Percentiles rank a stretch among this genome's conserved stretches.
Conservation (phyloP, 2,888 invertebrate genomes). For the Tortricodes alternella region DNA sequence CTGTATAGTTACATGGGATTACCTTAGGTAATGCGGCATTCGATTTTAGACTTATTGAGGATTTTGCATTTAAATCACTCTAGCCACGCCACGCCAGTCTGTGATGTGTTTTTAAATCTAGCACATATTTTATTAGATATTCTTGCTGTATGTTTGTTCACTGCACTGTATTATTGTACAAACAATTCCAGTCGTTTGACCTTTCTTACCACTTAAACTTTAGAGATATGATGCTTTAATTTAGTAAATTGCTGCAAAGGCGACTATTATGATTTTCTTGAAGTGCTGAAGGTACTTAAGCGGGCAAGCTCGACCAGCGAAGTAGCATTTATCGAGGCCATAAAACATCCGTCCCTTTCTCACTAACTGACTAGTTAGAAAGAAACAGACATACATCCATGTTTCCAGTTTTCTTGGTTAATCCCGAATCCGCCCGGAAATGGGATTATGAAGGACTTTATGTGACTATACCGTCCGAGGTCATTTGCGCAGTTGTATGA, state of each 20-base stretch:
- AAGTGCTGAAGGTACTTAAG: neutral
- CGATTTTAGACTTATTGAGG: neutral
- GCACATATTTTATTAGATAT: neutral
- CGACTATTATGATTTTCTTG: constrained; percentile 4
- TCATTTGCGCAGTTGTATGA: constrained; percentile 10
- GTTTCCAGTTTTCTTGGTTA: constrained; percentile 12
- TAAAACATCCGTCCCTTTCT: neutral
- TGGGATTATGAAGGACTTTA: constrained; percentile 24
- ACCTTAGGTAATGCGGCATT: too few species aligned
- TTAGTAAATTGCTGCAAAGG: neutral
- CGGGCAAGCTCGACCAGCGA: neutral
- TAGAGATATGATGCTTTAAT: neutral
- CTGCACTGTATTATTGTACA: neutral
- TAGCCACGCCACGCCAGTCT: too few species aligned
- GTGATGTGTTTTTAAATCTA: too few species aligned
- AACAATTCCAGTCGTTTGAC: neutral
- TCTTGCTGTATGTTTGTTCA: neutral
- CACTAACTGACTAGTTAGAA: neutral
- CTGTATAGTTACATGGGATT: too few species aligned
- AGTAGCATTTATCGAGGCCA: neutral
- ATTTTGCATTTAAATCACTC: neutral
- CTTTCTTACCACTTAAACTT: neutral
- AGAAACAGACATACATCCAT: neutral
- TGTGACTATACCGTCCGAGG: constrained; percentile 10
- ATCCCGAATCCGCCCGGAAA: constrained; percentile 21